A percentile compares a stretch with the other conserved stretches of the same genome.
These are phyloP conservation scores for Euura lappo DNA, from an alignment of 1,140 invertebrate species.

Conservation along the genomic window DNA sequence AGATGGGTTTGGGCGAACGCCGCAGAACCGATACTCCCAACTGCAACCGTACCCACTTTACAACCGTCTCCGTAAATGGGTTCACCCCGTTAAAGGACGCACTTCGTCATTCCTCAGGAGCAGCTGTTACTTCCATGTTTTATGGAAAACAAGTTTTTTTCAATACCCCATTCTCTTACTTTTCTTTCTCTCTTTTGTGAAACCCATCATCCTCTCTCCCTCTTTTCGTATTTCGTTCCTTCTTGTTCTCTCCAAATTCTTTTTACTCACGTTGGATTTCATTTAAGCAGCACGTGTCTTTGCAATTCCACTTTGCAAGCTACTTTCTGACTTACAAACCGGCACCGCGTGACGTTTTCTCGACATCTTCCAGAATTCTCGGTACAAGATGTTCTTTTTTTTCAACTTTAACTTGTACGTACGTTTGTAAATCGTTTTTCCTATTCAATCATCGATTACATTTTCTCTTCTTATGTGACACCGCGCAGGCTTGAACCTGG, in stretches of 20 bases:
- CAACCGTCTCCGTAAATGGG: slow-evolving; percentile 1
- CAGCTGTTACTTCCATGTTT: slow-evolving; percentile 13
- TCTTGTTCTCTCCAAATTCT: neutral
- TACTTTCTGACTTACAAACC: neutral
- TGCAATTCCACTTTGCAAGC: slow-evolving; percentile 4
- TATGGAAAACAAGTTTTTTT: slow-evolving; percentile 8
- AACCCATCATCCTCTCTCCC: too few relatives aligned
- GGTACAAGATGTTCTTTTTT: neutral
- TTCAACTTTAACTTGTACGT: too few relatives aligned
- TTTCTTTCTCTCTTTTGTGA: neutral
- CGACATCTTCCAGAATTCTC: neutral
- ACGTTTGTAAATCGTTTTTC: too few relatives aligned
- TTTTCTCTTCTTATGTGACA: neutral
- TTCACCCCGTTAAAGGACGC: slow-evolving; percentile 1
- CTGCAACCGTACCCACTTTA: neutral
- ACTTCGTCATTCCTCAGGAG: slow-evolving; percentile 5
- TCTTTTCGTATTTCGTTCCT: too few relatives aligned
- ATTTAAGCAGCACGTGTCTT: slow-evolving; percentile 5
- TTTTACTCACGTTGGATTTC: neutral
- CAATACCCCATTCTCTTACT: neutral
- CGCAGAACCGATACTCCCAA: neutral
- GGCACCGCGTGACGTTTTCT: neutral
- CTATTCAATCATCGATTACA: neutral
- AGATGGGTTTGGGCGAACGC: neutral
- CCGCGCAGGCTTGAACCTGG: too few relatives aligned